Percentiles rank a stretch among this genome's conserved stretches.
Conservation (phyloP, 2,797 vertebrate species). For the Psittacula derbiana region DNA sequence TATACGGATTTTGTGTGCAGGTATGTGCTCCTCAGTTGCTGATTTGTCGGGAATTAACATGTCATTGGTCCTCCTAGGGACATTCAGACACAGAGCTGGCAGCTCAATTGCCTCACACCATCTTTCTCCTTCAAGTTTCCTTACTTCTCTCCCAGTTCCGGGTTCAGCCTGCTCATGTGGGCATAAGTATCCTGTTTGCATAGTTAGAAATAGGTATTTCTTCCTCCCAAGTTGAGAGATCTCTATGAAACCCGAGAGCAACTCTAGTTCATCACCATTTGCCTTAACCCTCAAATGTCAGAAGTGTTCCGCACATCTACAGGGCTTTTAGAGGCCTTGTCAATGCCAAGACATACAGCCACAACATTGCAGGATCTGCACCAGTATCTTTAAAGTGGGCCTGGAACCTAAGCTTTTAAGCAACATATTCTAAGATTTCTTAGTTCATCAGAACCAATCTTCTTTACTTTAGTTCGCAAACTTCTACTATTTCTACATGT, state of each 20-base stretch:
- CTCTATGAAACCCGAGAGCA: not conserved
- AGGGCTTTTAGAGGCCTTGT: not conserved
- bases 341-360: not conserved
- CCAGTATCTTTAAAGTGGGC: not conserved
- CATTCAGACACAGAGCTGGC: not conserved
- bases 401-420: not conserved
- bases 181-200: not conserved
- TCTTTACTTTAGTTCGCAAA: not conserved
- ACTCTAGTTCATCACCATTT: not conserved
- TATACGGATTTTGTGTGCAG: not conserved
- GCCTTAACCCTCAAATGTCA: not conserved
- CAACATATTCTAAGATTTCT: not conserved
- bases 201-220: not conserved
- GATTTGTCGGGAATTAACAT: not conserved
- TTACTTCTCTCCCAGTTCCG: not conserved
- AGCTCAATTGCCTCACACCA: not conserved
- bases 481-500: not conserved
- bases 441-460: not conserved
- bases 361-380: not conserved
- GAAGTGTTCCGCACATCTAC: not conserved
- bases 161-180: not conserved
- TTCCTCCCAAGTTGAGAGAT: not conserved
- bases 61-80: not conserved
- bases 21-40: not conserved
- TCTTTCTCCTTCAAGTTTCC: not conserved